Conservation (phyloP, 2,888 invertebrate genomes). For the Meganola albula region DNA sequence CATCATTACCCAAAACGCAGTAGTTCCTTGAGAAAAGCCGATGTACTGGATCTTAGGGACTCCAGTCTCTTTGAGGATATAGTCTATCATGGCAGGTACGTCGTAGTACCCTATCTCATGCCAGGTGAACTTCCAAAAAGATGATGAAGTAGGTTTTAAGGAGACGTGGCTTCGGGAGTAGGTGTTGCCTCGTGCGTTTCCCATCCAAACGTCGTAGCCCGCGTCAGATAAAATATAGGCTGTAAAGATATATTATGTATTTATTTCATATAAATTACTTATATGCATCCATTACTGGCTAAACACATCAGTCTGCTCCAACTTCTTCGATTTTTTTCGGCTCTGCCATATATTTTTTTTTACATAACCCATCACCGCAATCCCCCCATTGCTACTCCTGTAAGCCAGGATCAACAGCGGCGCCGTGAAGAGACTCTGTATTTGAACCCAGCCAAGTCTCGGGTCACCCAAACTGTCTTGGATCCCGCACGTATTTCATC, state of each 20-base stretch:
- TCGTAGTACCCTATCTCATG: constrained; percentile 87
- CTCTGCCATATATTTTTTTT: too few relatives aligned
- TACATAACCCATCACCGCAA: too few relatives aligned
- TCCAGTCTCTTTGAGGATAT: constrained; percentile 74
- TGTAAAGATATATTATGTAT: constrained; percentile 53
- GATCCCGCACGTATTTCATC: too few relatives aligned
- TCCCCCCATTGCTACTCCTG: too few relatives aligned
- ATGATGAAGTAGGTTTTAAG: constrained; percentile 45
- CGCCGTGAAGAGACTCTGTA: too few relatives aligned
- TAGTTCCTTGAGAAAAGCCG: constrained; percentile 85
- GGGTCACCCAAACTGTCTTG: too few relatives aligned
- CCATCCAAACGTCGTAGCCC: constrained; percentile 90
- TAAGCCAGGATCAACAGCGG: too few relatives aligned
- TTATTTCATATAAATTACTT: too few relatives aligned
- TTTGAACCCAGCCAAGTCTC: too few relatives aligned
- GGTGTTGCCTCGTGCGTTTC: constrained; percentile 89
- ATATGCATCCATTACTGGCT: too few relatives aligned
- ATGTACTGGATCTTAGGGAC: constrained; percentile 80
- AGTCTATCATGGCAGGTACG: constrained; percentile 85
- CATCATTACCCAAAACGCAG: constrained; percentile 79
- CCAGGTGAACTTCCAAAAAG: constrained; percentile 80
- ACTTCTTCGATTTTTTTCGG: too few relatives aligned
- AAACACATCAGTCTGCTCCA: too few relatives aligned
- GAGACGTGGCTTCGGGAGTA: constrained; percentile 81
- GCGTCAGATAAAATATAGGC: constrained; percentile 83